Conservation (phyloP, 1,140 invertebrate genomes). For the Archivesica marissinica region DNA sequence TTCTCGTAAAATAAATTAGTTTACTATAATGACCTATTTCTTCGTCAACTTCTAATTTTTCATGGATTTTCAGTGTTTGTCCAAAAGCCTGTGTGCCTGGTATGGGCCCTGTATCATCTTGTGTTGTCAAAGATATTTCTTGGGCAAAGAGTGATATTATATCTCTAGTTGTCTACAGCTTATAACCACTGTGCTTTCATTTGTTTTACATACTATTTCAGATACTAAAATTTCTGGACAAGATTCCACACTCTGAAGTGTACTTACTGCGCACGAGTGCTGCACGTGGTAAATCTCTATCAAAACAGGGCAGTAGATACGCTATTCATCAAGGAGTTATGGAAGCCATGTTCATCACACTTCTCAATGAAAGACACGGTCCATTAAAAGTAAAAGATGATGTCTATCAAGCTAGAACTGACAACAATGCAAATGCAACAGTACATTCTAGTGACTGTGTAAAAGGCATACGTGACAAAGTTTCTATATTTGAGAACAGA, state of each 20-base stretch:
- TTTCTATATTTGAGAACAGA: not conserved
- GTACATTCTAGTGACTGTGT: too few relatives aligned
- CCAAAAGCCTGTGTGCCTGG: too few relatives aligned
- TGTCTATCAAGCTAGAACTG: not conserved
- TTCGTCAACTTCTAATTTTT: too few relatives aligned
- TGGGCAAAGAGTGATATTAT: too few relatives aligned
- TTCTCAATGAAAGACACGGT: slow-evolving; percentile 5
- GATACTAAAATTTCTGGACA: slow-evolving; percentile 15
- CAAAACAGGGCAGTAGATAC: not conserved
- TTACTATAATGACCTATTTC: too few relatives aligned
- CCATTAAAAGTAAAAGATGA: not conserved
- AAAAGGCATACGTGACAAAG: too few relatives aligned
- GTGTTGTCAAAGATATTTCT: too few relatives aligned
- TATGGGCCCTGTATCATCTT: too few relatives aligned
- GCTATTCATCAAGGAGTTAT: slow-evolving; percentile 2
- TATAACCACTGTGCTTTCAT: too few relatives aligned
- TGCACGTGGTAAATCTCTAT: not conserved
- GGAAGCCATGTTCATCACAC: not conserved
- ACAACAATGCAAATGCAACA: not conserved
- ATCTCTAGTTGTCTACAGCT: too few relatives aligned
- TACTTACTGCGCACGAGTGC: not conserved
- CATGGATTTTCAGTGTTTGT: too few relatives aligned
- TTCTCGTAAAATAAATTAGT: too few relatives aligned
- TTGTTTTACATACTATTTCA: slow-evolving; percentile 7
- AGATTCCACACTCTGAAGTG: slow-evolving; percentile 2